Conservation (phyloP, 2,797 vertebrate species). For the Rhyacichthys aspro region DNA sequence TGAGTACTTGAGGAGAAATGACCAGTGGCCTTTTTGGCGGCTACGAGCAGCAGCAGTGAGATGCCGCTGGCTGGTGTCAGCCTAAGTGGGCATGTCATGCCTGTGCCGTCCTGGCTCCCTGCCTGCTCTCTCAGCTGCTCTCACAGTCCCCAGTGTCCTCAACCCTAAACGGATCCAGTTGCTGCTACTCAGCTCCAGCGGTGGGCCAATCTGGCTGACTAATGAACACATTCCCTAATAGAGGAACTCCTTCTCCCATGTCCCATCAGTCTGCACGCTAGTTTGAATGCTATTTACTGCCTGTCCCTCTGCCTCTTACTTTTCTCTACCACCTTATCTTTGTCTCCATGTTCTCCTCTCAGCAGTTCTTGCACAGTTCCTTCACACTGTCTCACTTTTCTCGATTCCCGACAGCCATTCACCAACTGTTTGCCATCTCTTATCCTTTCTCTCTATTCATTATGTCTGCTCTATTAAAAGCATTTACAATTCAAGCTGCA, state of each 20-base stretch:
- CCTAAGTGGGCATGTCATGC: constrained; percentile 73
- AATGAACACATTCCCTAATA: constrained; percentile 69
- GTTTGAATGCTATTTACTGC: constrained; percentile 36
- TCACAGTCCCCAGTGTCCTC: constrained; percentile 72
- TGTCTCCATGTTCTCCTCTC: constrained; percentile 42
- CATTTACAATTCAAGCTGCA: constrained; percentile 52
- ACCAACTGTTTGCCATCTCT: constrained; percentile 56
- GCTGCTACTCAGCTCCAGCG: constrained; percentile 67
- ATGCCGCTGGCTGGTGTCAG: constrained; percentile 67
- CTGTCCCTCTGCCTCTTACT: constrained; percentile 20
- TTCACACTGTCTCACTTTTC: constrained; percentile 62
- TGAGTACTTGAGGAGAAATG: constrained; percentile 26
- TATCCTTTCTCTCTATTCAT: constrained; percentile 50
- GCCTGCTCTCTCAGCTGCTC: constrained; percentile 74
- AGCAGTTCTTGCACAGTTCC: constrained; percentile 46
- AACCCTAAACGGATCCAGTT: constrained; percentile 74
- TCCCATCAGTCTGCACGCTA: constrained; percentile 22
- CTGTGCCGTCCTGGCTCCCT: constrained; percentile 68
- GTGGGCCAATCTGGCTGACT: constrained; percentile 62
- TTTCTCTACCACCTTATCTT: constrained; percentile 35
- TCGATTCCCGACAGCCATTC: constrained; percentile 55
- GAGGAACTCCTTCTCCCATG: constrained; percentile 37
- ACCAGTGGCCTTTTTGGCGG: constrained; percentile 30
- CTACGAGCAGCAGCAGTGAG: constrained; percentile 39
- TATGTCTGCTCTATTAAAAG: constrained; percentile 62